Evolutionary conservation across 2,888 invertebrate genomes (phyloP), one percentile per base, ranked within the genome.

Genomic region (Andrena flavipes): DNA sequence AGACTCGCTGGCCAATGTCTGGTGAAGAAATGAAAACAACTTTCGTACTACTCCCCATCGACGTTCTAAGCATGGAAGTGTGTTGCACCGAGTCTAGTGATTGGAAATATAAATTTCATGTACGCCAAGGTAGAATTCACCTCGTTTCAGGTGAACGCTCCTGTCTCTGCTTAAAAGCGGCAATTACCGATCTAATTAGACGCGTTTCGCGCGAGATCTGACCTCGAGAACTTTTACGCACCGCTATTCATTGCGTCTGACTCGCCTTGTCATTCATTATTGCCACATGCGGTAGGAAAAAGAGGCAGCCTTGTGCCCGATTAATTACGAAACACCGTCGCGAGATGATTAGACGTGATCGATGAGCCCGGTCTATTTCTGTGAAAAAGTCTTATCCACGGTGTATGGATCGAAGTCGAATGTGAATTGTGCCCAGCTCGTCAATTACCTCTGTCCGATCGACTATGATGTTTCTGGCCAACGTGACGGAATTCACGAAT

Each of bases 401-500:
- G n/a, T 13, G 56, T 4, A 13, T n/a, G 20, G 29, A 30, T 23
- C 30, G 56, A 49, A 35, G 8, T 64, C 64, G 63, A 74, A 35
- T 26, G 63, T 16, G 56, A 56, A 56, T 13, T 51, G 42, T 29
- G 49, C 60, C 30, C 42, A 16, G 48, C 13, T 73, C 68, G 23
- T 56, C 80, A 76, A 81, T 92, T 94, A 94, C 93, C 94, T 93
- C 92, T 83, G 90, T 89, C 88, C 82, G 89, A 73, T 91, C 88
- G 79, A 86, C 87, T 84, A 93, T 84, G 91, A 91, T 90, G 92
- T 94, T 94, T 92, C 90, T 92, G 80, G 91, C 90, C 89, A 93
- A 91, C 84, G 90, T 87, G 83, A 91, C 88, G 67, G 92, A 92
- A 93, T 92, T 93, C 84, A 93, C 90, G 84, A 94, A 91, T 88